Evolutionary conservation across 2,888 invertebrate species (phyloP), one percentile per base, ranked within the genome.

Genomic region (Dastarcus helophoroides): DNA sequence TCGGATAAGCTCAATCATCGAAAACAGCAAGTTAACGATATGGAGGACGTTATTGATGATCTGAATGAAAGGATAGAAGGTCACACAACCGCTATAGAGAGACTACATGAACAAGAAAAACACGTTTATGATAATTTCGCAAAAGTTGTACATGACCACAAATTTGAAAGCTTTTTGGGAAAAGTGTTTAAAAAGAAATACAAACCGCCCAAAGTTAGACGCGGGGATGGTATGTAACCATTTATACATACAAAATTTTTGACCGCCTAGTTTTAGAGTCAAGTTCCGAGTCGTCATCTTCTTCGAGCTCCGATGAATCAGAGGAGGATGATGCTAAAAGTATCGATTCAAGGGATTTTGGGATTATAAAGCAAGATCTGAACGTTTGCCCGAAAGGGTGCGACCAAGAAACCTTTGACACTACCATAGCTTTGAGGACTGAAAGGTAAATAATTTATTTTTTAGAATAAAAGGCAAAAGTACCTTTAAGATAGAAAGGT

Each of bases 161-260:
- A 81, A 53, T 89, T 82, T 54, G 71, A 70, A 4, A 77, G 80
- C 45, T 89, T 86, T 51, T 58, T 91, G 22, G 69, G 73, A 11
- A 74, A 78, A 47, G 85, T 91, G 32, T 90, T 80, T 50, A 82
- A 78, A 51, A 90, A 85, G 53, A 85, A 82, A 49, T 83, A 78
- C 48, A 79, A 79, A 38, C 71, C 77, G 4, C 74, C 75, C 0
- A 79, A 79, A 48, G 62, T 63, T 1, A 61, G 51, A 27, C 66
- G 62, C 26, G 69, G 67, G 3, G 67, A 68, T 33, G 71, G 68
- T 63, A 47, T 44, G 32, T 24, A 24, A n/a, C 8, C 10, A 8
- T 8, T 24, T 6, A 6, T 7, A 7, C n/a, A n/a, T n/a, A n/a
- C n/a, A n/a, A n/a, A n/a, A n/a, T n/a, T n/a, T n/a, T n/a, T n/a